Evolutionary conservation across 1,140 invertebrate species (phyloP), one percentile per base, ranked within the genome.

Genomic region (Liolophura sinensis): DNA sequence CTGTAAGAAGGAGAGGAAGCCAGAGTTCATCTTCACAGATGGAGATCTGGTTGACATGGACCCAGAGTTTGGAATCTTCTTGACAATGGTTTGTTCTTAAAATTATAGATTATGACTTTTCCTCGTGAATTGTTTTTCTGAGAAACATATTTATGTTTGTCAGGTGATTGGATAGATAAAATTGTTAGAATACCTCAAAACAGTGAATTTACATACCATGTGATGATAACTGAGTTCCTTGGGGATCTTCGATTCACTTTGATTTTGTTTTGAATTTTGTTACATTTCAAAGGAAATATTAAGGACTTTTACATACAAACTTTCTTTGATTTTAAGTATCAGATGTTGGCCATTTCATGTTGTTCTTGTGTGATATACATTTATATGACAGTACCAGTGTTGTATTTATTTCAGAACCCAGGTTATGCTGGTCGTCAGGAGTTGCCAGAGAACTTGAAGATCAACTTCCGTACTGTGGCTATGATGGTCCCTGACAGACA

Each of bases 401-500:
- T 40, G 16, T 60, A 64, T 64, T 49, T 47, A 56, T 66, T 69
- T 18, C 68, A 85, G 95, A 99, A 98, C 88, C 96, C 96, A 24
- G 95, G 95, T 1, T 98, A 98, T 82, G 95, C 96, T 55, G 96
- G 96, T 1, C 88, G 96, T 59, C 96, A 98, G 78, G 95, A 97
- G 83, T 79, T 98, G n/a, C 96, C 96, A 1, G 96, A 99, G 85
- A 99, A 99, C 85, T 87, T 99, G 68, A 99, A 99, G 87, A 96
- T 98, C 73, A 95, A 97, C 83, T 99, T 99, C 85, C 89, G 96
- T 60, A 97, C 95, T 0, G 96, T 98, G 6, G 94, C 96, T 24
- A 99, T 99, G 96, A 98, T 98, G 96, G 96, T 99, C 20, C 96
- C 96, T 0, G 96, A 98, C 82, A 86, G 96, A 69, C 95, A 96